Conservation (phyloP, 2,113 vertebrate species). For the Cricetomys ansorgei region DNA sequence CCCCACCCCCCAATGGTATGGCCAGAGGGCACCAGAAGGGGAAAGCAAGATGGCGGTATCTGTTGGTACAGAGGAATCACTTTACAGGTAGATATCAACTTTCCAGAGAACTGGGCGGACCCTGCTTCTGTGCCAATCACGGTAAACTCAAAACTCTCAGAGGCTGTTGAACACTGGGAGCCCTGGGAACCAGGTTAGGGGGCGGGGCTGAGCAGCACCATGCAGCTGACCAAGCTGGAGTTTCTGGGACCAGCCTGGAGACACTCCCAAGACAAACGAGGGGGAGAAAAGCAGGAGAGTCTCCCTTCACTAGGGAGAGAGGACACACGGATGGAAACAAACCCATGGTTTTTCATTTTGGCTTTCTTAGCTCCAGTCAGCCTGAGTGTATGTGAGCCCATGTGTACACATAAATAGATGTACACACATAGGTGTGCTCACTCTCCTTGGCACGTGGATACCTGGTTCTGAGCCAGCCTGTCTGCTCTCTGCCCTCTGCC, state of each 20-base stretch:
- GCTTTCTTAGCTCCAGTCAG: not conserved
- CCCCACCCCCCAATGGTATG: too few relatives aligned
- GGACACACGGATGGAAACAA: too few relatives aligned
- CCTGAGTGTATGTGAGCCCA: not conserved
- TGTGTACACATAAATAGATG: not conserved
- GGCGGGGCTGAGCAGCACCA: accelerated
- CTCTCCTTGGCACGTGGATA: not conserved
- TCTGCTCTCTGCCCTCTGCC: not conserved
- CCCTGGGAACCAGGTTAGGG: not conserved
- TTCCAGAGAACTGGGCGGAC: not conserved
- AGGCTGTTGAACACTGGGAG: not conserved
- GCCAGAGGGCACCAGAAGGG: too few relatives aligned
- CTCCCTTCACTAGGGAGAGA: not conserved
- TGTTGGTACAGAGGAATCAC: not conserved
- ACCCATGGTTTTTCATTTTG: not conserved
- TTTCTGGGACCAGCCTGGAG: not conserved
- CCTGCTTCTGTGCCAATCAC: not conserved
- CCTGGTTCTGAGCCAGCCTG: not conserved
- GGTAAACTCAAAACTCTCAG: not conserved
- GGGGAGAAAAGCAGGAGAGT: not conserved
- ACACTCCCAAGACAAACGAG: too few relatives aligned
- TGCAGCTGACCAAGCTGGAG: not conserved
- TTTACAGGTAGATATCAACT: accelerated
- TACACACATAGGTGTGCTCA: not conserved
- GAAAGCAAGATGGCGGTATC: too few relatives aligned